These are phyloP conservation scores for Syrphus vitripennis DNA, from an alignment of 2,888 invertebrate species.

Conservation along the genomic window DNA sequence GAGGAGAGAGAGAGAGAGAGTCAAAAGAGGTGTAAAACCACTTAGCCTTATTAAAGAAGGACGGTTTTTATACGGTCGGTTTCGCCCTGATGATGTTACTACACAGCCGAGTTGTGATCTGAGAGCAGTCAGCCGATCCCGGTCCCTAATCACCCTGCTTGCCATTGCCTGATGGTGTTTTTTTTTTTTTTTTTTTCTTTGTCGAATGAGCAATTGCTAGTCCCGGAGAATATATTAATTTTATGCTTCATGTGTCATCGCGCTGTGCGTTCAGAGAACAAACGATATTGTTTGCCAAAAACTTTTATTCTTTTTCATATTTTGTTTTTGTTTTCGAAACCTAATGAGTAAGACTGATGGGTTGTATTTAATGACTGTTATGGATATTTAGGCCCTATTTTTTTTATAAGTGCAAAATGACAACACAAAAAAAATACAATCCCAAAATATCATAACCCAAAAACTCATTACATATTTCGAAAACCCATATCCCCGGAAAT, in stretches of 20 bases:
- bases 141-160: slow-evolving; percentile 47
- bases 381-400: not conserved
- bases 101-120: not conserved
- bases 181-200: no score
- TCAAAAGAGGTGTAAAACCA: slow-evolving; percentile 65
- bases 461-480: no score
- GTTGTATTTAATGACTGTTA: not conserved
- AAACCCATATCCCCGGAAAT: no score
- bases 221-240: slow-evolving; percentile 68
- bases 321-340: not conserved
- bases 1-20: not conserved
- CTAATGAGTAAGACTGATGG: no score
- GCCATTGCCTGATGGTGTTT: no score
- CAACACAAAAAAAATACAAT: no score
- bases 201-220: slow-evolving; percentile 55
- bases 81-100: not conserved
- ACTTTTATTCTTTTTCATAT: slow-evolving; percentile 21
- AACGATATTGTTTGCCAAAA: slow-evolving; percentile 30
- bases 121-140: slow-evolving; percentile 8
- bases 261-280: not conserved
- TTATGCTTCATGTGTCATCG: slow-evolving; percentile 63
- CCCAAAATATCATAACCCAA: no score
- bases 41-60: slow-evolving; percentile 69
- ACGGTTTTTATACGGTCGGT: slow-evolving; percentile 8
- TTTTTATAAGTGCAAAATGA: no score